Conservation (phyloP, 2,888 invertebrate genomes). For the Drosophila rellima region DNA sequence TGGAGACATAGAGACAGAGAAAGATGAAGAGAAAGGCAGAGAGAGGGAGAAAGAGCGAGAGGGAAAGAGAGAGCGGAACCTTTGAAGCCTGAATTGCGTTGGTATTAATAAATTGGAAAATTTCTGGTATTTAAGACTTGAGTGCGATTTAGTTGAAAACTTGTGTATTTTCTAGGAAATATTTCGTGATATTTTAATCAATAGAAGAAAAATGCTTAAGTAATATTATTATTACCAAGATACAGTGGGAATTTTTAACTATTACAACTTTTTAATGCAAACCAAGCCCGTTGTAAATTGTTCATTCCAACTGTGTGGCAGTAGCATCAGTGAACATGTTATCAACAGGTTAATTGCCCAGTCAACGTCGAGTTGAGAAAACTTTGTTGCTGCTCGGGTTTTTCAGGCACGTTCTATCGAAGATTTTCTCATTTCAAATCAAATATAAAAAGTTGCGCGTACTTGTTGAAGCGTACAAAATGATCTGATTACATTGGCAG, state of each 20-base stretch:
- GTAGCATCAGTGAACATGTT: constrained; percentile 5
- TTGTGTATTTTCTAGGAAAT: neutral
- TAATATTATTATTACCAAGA: no score
- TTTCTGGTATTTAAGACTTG: neutral
- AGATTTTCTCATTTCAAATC: constrained; percentile 47
- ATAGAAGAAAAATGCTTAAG: no score
- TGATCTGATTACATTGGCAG: constrained; percentile 63
- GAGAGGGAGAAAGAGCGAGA: neutral
- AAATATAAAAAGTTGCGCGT: constrained; percentile 56
- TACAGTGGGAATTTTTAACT: no score
- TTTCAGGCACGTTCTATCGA: constrained; percentile 32
- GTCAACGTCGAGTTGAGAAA: neutral
- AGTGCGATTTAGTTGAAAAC: neutral
- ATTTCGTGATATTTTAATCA: no score
- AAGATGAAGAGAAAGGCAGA: neutral
- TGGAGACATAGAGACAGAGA: neutral
- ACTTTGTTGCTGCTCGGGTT: constrained; percentile 9
- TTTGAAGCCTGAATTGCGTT: neutral
- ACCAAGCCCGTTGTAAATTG: neutral
- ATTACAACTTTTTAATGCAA: no score
- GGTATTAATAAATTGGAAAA: neutral
- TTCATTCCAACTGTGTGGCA: neutral
- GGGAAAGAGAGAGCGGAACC: neutral
- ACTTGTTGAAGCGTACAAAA: constrained; percentile 47
- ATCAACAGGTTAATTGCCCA: constrained; percentile 44